Percentiles rank a stretch among this genome's conserved stretches.
Conservation (phyloP, 2,888 invertebrate species). For the Gryllus longicercus region DNA sequence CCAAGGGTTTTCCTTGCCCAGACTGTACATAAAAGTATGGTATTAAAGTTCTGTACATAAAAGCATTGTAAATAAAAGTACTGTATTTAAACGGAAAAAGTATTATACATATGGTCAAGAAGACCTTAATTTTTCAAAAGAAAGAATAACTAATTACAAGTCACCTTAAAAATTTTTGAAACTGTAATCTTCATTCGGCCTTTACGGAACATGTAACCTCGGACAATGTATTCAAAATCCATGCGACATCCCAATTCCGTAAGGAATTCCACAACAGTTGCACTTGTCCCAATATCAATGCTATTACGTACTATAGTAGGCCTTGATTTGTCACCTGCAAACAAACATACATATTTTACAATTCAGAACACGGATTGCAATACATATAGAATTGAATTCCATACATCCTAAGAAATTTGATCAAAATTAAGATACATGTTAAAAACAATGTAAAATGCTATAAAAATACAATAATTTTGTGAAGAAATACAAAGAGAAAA, state of each 20-base stretch:
- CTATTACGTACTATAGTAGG: slow-evolving; percentile 89
- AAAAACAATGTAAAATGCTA: too few relatives aligned
- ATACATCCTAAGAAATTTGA: too few relatives aligned
- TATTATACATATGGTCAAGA: neutral
- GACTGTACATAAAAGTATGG: slow-evolving; percentile 47
- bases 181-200: slow-evolving; percentile 96
- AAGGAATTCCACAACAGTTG: slow-evolving; percentile 85
- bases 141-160: slow-evolving; percentile 24
- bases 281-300: slow-evolving; percentile 88
- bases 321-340: slow-evolving; percentile 68
- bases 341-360: neutral
- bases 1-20: slow-evolving; percentile 65
- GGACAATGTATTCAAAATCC: slow-evolving; percentile 90
- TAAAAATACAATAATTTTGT: too few relatives aligned
- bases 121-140: neutral
- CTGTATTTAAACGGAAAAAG: neutral
- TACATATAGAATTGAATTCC: too few relatives aligned
- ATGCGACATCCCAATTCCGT: slow-evolving; percentile 86
- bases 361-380: too few relatives aligned
- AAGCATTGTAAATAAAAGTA: slow-evolving; percentile 2
- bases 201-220: slow-evolving; percentile 93
- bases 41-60: neutral
- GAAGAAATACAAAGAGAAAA: too few relatives aligned
- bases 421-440: too few relatives aligned
- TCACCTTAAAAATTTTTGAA: slow-evolving; percentile 81